phyloP scores from a whole-genome alignment of 30 jellyfish, hydroid and myxozoan genomes.

The Nemopilema nomurai region DNA sequence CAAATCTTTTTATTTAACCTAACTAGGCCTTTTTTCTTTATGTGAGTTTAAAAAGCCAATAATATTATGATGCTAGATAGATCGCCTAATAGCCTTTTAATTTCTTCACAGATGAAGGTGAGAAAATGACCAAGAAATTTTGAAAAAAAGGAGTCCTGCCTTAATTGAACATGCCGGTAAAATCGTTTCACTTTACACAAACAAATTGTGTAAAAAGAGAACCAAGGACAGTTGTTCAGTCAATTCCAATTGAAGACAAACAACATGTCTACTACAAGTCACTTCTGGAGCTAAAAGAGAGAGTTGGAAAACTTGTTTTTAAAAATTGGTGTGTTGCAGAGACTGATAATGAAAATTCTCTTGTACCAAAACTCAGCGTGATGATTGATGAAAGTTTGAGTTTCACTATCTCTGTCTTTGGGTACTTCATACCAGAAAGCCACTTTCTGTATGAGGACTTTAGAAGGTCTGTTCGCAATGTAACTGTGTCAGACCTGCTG shows the following conservation, averaged over 20 bases:
- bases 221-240: not conserved
- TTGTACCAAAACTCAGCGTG: conserved; percentile 32
- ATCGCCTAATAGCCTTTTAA: not conserved
- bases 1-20: not conserved
- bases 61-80: not conserved
- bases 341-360: conserved; percentile 5
- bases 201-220: not conserved
- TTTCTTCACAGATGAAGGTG: not conserved
- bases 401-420: conserved; percentile 28
- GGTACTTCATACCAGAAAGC: conserved; percentile 51
- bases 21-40: not conserved
- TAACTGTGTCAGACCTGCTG: conserved; percentile 43
- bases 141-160: conserved; percentile 17
- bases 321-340: conserved; percentile 7
- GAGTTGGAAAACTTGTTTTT: conserved; percentile 7
- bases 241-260: not conserved
- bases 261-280: not conserved
- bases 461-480: conserved; percentile 13
- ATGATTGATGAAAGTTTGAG: conserved; percentile 26
- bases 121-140: not conserved
- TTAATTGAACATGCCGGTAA: not conserved
- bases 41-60: not conserved
- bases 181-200: not conserved
- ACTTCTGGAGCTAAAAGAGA: not conserved
- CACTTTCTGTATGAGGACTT: conserved; percentile 12